Evolutionary conservation across 2,113 vertebrate species (phyloP).

Genomic region (Tupaia chinensis): DNA sequence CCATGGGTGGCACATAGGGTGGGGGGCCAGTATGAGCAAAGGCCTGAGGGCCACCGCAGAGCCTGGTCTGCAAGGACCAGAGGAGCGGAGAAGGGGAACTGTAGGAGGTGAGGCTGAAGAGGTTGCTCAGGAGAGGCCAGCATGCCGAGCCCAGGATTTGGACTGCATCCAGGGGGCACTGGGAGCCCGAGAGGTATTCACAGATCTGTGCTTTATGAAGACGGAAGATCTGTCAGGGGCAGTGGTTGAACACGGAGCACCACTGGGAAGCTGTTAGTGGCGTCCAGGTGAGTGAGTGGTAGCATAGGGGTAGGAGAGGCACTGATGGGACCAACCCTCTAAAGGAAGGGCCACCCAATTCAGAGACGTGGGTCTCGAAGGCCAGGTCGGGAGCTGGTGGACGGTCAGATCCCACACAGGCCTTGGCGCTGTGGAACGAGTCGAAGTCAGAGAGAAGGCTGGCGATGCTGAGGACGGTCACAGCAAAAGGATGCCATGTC

Average conservation of each 20-base stretch:
- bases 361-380: background rate
- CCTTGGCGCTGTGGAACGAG: background rate
- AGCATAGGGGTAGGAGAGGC: background rate
- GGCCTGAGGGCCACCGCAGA: background rate
- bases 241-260: background rate
- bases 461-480: background rate
- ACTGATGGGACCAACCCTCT: accelerated
- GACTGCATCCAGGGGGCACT: background rate
- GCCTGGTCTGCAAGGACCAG: background rate
- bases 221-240: background rate
- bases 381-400: background rate
- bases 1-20: too few species aligned
- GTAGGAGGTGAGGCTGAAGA: background rate
- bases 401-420: accelerated
- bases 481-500: accelerated
- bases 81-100: background rate
- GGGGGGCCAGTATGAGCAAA: background rate
- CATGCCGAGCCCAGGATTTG: background rate
- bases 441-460: background rate
- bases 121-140: background rate
- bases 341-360: background rate
- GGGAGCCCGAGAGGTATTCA: background rate
- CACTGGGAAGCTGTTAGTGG: background rate
- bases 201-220: background rate
- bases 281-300: background rate